Conservation (phyloP, 2,888 invertebrate genomes). For the Drosophila flavopinicola region DNA sequence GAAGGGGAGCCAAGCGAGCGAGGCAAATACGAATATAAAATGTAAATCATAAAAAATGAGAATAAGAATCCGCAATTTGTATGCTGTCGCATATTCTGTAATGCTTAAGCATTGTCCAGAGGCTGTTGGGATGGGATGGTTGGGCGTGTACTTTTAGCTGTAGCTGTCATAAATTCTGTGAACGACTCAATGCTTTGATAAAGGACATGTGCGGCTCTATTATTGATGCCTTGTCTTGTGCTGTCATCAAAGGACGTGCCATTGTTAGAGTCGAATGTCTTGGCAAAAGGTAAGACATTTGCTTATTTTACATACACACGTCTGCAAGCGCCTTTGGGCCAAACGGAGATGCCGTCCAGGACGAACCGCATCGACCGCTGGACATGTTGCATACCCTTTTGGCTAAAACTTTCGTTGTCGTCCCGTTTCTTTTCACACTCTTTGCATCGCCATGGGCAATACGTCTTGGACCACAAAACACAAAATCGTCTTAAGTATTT, state of each 20-base stretch:
- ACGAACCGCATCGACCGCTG: conserved; percentile 66
- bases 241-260: conserved; percentile 64
- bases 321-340: conserved; percentile 52
- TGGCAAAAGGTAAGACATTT: conserved; percentile 70
- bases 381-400: conserved; percentile 76
- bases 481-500: conserved; percentile 81
- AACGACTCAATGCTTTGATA: conserved; percentile 63
- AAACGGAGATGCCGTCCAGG: conserved; percentile 13
- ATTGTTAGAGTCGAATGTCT: conserved; percentile 72
- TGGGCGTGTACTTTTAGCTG: conserved; percentile 3
- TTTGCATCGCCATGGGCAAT: conserved; percentile 71
- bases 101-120: conserved; percentile 67
- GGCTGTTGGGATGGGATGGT: conserved; percentile 5
- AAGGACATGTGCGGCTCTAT: conserved; percentile 64
- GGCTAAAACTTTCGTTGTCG: conserved; percentile 61
- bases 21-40: conserved; percentile 52
- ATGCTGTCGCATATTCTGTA: conserved; percentile 77
- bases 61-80: conserved; percentile 79
- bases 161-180: conserved; percentile 63
- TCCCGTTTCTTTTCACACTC: conserved; percentile 71
- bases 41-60: conserved; percentile 66
- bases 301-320: conserved; percentile 67
- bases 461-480: conserved; percentile 79
- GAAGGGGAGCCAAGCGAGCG: conserved; percentile 21
- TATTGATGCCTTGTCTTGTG: conserved; percentile 63